Evolutionary conservation across 1,140 invertebrate genomes (phyloP).

Genomic region (Eueides isabella): DNA sequence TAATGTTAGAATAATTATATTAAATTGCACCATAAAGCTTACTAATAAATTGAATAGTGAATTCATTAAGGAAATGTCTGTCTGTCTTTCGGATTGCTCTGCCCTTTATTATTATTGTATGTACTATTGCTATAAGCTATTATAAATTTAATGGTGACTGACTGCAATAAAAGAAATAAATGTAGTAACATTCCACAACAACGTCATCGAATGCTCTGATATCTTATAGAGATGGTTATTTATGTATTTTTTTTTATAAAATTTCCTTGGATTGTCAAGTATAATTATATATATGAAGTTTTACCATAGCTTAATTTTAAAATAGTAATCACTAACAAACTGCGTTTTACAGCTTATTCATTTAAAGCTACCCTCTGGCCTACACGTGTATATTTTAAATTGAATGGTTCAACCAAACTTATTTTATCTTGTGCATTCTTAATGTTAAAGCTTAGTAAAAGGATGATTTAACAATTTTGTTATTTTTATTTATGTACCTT

Average conservation of each 20-base stretch:
- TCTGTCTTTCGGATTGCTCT: neutral
- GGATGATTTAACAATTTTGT: conserved; percentile 63
- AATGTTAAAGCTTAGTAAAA: conserved; percentile 79
- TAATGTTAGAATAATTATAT: neutral
- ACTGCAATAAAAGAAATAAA: neutral
- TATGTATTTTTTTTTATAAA: neutral
- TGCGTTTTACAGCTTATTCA: neutral
- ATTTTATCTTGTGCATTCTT: conserved; percentile 73
- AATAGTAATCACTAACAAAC: conserved; percentile 21
- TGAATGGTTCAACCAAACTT: conserved; percentile 61
- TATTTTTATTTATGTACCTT: conserved; percentile 42
- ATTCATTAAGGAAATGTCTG: neutral
- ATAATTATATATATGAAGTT: neutral
- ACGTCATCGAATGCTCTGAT: neutral
- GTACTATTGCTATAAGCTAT: neutral
- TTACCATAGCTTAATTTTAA: conserved; percentile 6
- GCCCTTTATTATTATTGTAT: neutral
- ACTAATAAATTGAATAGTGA: neutral
- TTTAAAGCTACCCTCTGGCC: conserved; percentile 14
- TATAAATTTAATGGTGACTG: neutral
- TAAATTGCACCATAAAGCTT: conserved; percentile 1
- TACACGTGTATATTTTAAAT: conserved; percentile 37
- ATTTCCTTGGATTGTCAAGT: conserved; percentile 1
- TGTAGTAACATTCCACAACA: conserved; percentile 37
- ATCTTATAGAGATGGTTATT: neutral